Conservation (phyloP, 2,888 invertebrate species). For the Flabesymbios commensalis region DNA sequence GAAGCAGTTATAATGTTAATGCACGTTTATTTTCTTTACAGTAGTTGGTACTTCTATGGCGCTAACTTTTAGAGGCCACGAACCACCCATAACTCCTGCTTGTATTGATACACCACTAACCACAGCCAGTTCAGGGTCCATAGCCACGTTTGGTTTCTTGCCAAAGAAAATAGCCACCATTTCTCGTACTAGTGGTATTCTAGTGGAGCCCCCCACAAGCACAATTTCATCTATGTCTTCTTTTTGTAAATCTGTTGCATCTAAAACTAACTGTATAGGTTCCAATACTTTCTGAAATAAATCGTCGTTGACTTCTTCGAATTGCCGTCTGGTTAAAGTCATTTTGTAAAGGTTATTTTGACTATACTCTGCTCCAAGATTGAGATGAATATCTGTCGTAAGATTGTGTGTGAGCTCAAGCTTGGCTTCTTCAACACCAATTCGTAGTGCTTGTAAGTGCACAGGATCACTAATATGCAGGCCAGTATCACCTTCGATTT, state of each 20-base stretch:
- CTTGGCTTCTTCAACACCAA: conserved; percentile 61
- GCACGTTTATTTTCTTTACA: conserved; percentile 53
- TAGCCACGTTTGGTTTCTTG: conserved; percentile 50
- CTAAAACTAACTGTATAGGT: conserved; percentile 61
- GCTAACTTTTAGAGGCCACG: conserved; percentile 65
- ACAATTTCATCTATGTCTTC: conserved; percentile 64
- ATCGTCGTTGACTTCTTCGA: conserved; percentile 62
- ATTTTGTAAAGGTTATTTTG: conserved; percentile 38
- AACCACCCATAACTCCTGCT: conserved; percentile 65
- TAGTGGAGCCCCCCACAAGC: conserved; percentile 64
- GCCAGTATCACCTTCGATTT: conserved; percentile 48
- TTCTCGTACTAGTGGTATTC: conserved; percentile 62
- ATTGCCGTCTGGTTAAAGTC: conserved; percentile 57
- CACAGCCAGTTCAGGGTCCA: conserved; percentile 65
- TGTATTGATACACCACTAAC: conserved; percentile 64
- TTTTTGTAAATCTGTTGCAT: conserved; percentile 50
- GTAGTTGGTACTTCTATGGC: conserved; percentile 57
- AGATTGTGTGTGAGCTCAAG: conserved; percentile 53
- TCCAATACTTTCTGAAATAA: conserved; percentile 62
- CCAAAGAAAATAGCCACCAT: conserved; percentile 61
- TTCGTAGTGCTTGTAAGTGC: conserved; percentile 61
- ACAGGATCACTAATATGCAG: conserved; percentile 56
- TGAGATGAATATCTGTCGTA: conserved; percentile 46
- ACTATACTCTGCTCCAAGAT: conserved; percentile 49
- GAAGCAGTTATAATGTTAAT: too few relatives aligned